Conservation (phyloP, 2,797 vertebrate species). For the Liasis olivaceus region DNA sequence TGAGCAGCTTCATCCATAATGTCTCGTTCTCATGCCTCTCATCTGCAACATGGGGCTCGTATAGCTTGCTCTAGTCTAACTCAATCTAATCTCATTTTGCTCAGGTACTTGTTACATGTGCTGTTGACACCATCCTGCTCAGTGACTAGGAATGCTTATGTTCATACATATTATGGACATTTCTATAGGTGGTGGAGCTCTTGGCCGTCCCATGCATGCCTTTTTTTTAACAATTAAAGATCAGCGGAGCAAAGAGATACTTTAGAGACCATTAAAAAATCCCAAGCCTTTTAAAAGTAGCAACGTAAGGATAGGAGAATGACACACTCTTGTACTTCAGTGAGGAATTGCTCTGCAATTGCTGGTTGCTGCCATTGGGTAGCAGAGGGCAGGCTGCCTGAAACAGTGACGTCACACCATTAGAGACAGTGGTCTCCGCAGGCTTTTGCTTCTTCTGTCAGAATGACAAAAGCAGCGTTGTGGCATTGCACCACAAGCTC, state of each 20-base stretch:
- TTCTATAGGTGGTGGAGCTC: neutral
- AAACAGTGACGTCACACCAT: neutral
- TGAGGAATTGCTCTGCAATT: neutral
- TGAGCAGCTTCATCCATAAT: neutral
- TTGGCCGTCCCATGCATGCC: neutral
- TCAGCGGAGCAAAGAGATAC: neutral
- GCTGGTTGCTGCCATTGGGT: neutral
- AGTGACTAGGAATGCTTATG: neutral
- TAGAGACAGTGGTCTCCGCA: too few relatives aligned
- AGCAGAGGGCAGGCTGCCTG: neutral
- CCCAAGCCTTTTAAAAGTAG: neutral
- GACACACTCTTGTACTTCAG: neutral
- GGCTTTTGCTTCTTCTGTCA: too few relatives aligned
- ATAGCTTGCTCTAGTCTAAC: neutral
- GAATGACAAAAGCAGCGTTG: too few relatives aligned
- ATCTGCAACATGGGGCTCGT: neutral
- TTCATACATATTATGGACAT: neutral
- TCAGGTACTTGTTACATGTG: neutral
- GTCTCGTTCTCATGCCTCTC: neutral
- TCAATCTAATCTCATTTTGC: neutral
- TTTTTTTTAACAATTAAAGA: neutral
- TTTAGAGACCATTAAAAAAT: neutral
- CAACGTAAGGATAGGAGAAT: neutral
- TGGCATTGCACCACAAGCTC: too few relatives aligned
- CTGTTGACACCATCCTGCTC: neutral